Percentiles rank a stretch among this genome's conserved stretches.
Conservation (phyloP, 2,797 vertebrate genomes). For the Dendrocincla fuliginosa region DNA sequence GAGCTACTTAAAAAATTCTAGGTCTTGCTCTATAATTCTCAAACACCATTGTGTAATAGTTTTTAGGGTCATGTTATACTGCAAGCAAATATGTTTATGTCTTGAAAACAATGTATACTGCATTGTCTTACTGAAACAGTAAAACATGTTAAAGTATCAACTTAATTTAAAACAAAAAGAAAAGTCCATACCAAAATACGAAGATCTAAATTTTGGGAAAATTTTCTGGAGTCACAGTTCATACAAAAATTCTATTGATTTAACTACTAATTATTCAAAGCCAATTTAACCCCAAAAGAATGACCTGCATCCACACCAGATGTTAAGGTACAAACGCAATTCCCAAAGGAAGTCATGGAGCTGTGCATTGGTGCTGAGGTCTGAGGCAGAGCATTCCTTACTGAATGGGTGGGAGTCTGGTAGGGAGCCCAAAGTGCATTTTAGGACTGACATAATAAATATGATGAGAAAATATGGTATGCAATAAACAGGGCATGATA, state of each 20-base stretch:
- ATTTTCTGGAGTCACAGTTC: not conserved
- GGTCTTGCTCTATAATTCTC: not conserved
- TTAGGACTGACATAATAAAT: not conserved
- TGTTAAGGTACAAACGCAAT: not conserved
- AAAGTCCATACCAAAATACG: not conserved
- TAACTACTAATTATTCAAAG: not conserved
- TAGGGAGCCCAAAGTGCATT: not conserved
- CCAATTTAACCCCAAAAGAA: not conserved
- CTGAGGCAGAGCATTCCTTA: not conserved
- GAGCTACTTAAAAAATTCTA: not conserved
- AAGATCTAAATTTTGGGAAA: not conserved
- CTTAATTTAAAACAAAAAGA: not conserved
- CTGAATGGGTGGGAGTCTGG: not conserved
- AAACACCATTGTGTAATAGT: not conserved
- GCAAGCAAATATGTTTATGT: not conserved
- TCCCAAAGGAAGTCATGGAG: not conserved
- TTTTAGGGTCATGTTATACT: not conserved
- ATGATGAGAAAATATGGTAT: not conserved
- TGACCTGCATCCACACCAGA: not conserved
- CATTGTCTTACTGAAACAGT: not conserved
- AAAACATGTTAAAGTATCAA: not conserved
- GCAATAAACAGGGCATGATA: not conserved
- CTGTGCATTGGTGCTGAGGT: accelerated
- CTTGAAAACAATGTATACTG: not conserved
- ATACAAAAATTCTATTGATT: not conserved